Evolutionary conservation across 2,888 invertebrate genomes (phyloP).

Genomic region (Bugula neritina): DNA sequence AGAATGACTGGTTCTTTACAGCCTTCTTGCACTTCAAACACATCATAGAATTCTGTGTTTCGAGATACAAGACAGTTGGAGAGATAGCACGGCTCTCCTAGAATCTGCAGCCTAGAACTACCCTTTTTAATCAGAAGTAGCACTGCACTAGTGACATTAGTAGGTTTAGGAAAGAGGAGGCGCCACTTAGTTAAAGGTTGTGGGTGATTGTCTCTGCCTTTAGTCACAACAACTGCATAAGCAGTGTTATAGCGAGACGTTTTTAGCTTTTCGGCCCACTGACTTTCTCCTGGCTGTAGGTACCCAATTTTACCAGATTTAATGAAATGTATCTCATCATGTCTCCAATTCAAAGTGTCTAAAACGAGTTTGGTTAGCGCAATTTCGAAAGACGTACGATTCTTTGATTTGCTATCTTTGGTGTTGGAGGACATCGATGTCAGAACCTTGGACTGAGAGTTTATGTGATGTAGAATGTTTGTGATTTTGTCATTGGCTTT

Average conservation of each 20-base stretch:
- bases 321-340: conserved; percentile 76
- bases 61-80: conserved; percentile 85
- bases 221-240: conserved; percentile 81
- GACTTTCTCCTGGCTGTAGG: conserved; percentile 83
- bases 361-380: conserved; percentile 62
- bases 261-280: conserved; percentile 54
- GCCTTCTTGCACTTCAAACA: conserved; percentile 79
- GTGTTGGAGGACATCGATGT: background rate
- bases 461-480: conserved; percentile 82
- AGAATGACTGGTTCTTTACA: conserved; percentile 16
- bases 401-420: conserved; percentile 2
- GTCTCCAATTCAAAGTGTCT: conserved; percentile 82
- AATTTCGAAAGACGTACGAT: conserved; percentile 23
- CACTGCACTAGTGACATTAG: conserved; percentile 67
- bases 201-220: conserved; percentile 59
- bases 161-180: conserved; percentile 42
- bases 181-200: background rate
- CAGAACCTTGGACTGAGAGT: conserved; percentile 34
- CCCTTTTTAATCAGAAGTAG: background rate
- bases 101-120: background rate
- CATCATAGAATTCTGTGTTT: conserved; percentile 84
- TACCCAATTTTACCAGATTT: conserved; percentile 81
- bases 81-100: conserved; percentile 73
- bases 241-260: conserved; percentile 64
- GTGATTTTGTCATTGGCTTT: conserved; percentile 88